Evolutionary conservation across 92 coral and sea anemone genomes (phyloP).

Genomic region (Parazoanthus darwini): DNA sequence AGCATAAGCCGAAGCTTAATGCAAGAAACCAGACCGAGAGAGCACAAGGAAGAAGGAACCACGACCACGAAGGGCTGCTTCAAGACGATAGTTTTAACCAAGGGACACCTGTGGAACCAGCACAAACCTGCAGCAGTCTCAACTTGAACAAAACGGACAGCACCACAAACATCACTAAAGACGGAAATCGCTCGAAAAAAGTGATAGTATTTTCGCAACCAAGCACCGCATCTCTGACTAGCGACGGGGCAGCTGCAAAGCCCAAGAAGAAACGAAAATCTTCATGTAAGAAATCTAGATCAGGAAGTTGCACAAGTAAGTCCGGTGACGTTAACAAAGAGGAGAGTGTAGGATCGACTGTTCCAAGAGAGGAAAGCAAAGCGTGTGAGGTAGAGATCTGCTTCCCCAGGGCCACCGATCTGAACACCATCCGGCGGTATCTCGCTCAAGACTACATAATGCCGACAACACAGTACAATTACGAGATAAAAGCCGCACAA

Average conservation of each 20-base stretch:
- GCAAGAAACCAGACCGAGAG: background rate
- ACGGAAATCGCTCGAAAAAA: background rate
- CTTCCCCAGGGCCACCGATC: background rate
- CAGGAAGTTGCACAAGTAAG: background rate
- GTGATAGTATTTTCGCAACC: background rate
- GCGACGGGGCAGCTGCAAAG: background rate
- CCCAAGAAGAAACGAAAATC: background rate
- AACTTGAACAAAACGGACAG: background rate
- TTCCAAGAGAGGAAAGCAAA: background rate
- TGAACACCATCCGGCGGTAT: background rate
- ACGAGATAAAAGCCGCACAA: background rate
- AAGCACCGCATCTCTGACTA: background rate
- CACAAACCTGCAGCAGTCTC: background rate
- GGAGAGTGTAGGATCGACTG: background rate
- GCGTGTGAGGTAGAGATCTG: constrained; percentile 7
- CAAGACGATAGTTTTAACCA: background rate
- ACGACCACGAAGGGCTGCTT: background rate
- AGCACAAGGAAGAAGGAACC: background rate
- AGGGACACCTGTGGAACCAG: too few relatives aligned
- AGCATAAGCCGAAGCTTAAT: background rate
- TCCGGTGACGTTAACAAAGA: background rate
- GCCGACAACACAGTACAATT: background rate
- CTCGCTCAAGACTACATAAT: constrained; percentile 7
- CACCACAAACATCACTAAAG: background rate
- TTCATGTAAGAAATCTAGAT: background rate